These are phyloP conservation scores for Sebastes nivosus DNA, from an alignment of 2,797 vertebrate species.

Conservation along the genomic window DNA sequence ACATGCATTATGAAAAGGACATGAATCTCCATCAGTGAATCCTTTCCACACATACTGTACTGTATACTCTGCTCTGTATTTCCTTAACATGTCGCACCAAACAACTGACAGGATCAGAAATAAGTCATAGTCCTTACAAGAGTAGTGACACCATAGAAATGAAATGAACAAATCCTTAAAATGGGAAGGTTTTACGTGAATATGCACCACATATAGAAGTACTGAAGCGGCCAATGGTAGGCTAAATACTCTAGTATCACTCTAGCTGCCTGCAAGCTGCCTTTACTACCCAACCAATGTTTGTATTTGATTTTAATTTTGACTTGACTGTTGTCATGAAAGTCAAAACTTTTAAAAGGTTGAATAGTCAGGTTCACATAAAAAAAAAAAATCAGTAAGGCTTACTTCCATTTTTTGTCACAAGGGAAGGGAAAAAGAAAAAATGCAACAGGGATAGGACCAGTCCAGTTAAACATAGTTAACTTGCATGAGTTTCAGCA, in stretches of 20 bases:
- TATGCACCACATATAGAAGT: neutral
- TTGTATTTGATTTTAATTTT: neutral
- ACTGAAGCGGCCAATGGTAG: too few species aligned
- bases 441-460: neutral
- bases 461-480: neutral
- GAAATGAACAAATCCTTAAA: neutral
- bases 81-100: neutral
- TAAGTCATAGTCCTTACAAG: neutral
- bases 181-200: neutral
- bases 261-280: neutral
- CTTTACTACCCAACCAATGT: neutral
- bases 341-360: neutral
- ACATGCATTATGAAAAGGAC: neutral
- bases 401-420: neutral
- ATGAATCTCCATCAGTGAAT: neutral
- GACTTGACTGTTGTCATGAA: neutral
- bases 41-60: neutral
- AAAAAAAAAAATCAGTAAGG: neutral
- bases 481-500: neutral
- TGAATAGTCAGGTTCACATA: neutral
- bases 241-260: neutral
- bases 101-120: neutral
- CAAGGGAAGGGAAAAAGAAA: too few species aligned
- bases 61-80: neutral
- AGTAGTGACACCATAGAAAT: neutral